phyloP scores from a whole-genome alignment of 2,888 invertebrate species.

The Aricia artaxerxes region DNA sequence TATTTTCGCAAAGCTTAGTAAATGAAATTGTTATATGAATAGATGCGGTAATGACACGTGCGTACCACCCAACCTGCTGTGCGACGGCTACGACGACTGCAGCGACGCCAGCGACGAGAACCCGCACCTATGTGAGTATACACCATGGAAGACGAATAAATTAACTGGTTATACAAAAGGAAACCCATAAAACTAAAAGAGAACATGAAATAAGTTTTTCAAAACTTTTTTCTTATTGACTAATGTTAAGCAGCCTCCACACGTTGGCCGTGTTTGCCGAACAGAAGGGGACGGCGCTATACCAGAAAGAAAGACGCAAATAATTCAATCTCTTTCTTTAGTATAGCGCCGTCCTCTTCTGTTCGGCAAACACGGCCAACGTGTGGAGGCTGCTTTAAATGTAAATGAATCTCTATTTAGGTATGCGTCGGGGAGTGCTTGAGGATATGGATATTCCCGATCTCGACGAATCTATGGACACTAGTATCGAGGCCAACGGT shows the following conservation, averaged over 20 bases:
- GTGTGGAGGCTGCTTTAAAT: neutral
- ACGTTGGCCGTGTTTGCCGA: too few species aligned
- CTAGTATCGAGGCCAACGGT: slow-evolving; percentile 27
- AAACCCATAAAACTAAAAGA: neutral
- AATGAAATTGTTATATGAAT: slow-evolving; percentile 9
- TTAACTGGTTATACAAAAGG: neutral
- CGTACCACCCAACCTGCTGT: slow-evolving; percentile 83
- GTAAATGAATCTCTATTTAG: neutral
- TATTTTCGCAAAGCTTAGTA: neutral
- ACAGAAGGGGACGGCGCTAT: too few species aligned
- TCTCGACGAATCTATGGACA: slow-evolving; percentile 9
- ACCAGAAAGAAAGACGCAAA: too few species aligned
- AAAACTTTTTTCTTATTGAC: too few species aligned
- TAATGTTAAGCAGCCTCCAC: neutral
- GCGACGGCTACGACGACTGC: slow-evolving; percentile 86
- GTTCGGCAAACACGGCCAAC: too few species aligned
- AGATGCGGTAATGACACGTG: slow-evolving; percentile 82
- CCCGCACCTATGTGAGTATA: slow-evolving; percentile 51
- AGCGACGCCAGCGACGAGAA: slow-evolving; percentile 82
- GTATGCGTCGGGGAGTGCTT: slow-evolving; percentile 25
- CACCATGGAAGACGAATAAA: too few species aligned
- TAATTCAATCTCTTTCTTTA: too few species aligned
- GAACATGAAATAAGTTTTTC: too few species aligned
- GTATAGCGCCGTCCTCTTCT: too few species aligned
- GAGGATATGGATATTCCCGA: slow-evolving; percentile 31